phyloP scores from a whole-genome alignment of 1,140 invertebrate species.

The Listronotus oregonensis region DNA sequence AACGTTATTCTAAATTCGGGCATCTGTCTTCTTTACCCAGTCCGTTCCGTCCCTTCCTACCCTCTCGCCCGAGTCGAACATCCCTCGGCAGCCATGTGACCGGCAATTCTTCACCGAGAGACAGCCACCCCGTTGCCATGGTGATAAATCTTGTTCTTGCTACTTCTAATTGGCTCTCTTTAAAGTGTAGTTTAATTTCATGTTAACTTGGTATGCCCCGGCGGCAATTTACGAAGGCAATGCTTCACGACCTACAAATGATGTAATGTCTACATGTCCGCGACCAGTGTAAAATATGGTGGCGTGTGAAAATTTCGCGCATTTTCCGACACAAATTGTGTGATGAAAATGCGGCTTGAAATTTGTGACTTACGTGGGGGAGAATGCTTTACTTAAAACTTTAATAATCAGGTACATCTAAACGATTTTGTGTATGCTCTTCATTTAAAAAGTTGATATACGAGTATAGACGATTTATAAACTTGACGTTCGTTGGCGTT shows the following conservation, averaged over 20 bases:
- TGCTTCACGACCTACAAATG: slow-evolving; percentile 36
- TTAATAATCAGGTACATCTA: too few species aligned
- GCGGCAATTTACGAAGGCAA: slow-evolving; percentile 45
- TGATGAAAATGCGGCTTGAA: slow-evolving; percentile 17
- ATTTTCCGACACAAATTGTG: slow-evolving; percentile 28
- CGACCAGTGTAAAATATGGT: slow-evolving; percentile 18
- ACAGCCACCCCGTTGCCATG: slow-evolving; percentile 54
- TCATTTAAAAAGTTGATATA: too few species aligned
- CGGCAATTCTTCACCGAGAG: slow-evolving; percentile 53
- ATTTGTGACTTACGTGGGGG: slow-evolving; percentile 1
- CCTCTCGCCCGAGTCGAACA: slow-evolving; percentile 25
- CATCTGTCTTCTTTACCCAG: slow-evolving; percentile 26
- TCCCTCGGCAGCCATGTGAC: slow-evolving; percentile 49
- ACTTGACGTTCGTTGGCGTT: too few species aligned
- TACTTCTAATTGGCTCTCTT: slow-evolving; percentile 54
- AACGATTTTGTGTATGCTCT: too few species aligned
- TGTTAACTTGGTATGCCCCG: slow-evolving; percentile 47
- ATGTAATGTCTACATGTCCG: slow-evolving; percentile 34
- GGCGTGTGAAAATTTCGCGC: slow-evolving; percentile 27
- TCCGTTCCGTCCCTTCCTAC: slow-evolving; percentile 7
- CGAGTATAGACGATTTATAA: too few species aligned
- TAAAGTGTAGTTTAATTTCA: slow-evolving; percentile 51
- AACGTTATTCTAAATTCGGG: slow-evolving; percentile 36
- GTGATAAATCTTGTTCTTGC: slow-evolving; percentile 55
- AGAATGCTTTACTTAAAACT: background rate